Percentiles rank a stretch among this genome's conserved stretches.
These are phyloP conservation scores for Halocaridina rubra DNA, from an alignment of 2,888 invertebrate genomes.

Conservation along the genomic window DNA sequence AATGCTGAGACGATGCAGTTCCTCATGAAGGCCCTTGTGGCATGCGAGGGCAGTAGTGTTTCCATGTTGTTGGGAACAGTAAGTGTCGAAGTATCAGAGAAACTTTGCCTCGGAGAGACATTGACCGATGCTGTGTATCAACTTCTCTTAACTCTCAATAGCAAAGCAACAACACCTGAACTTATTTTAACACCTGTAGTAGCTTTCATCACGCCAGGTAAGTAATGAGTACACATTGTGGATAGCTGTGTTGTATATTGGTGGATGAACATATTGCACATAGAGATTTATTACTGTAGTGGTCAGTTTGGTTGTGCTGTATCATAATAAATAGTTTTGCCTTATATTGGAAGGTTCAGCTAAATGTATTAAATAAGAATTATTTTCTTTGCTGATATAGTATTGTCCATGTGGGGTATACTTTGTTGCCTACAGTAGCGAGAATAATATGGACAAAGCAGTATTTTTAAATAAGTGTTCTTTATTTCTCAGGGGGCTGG, in stretches of 20 bases:
- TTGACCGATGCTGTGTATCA: constrained; percentile 83
- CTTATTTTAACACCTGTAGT: constrained; percentile 83
- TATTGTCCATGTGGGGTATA: too few relatives aligned
- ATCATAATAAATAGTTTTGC: too few relatives aligned
- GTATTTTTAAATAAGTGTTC: too few relatives aligned
- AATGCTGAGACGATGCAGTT: constrained; percentile 85
- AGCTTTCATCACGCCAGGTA: constrained; percentile 73
- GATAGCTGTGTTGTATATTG: too few relatives aligned
- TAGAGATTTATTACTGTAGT: too few relatives aligned
- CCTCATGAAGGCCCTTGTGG: constrained; percentile 82
- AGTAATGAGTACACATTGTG: too few relatives aligned
- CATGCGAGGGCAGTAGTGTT: constrained; percentile 79
- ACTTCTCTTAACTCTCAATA: constrained; percentile 81
- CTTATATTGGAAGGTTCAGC: not conserved
- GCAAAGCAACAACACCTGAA: constrained; percentile 80
- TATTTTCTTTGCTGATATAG: not conserved
- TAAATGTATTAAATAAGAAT: not conserved
- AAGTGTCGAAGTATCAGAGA: constrained; percentile 66
- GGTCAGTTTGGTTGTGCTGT: too few relatives aligned
- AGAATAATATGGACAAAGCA: too few relatives aligned
- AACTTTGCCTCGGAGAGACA: constrained; percentile 68
- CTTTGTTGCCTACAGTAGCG: too few relatives aligned
- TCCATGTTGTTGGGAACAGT: constrained; percentile 75
- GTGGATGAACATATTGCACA: too few relatives aligned
- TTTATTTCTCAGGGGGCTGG: constrained; percentile 47